Evolutionary conservation across 1,140 invertebrate species (phyloP), one percentile per base, ranked within the genome.

Genomic region (Neoseiulus cucumeris): DNA sequence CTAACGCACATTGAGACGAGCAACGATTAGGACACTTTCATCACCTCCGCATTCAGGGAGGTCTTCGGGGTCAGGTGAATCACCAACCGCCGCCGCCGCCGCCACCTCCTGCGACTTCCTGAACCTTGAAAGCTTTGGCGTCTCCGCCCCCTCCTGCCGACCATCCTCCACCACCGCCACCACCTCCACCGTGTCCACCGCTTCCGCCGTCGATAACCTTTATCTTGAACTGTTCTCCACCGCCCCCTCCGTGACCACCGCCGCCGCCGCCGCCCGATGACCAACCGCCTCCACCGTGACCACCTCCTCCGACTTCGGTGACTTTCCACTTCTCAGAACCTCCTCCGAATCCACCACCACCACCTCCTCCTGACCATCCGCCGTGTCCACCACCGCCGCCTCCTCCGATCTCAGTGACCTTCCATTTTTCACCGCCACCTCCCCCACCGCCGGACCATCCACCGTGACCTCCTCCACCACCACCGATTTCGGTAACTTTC

Each of bases 41-140:
- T 6, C 33, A 39, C 33, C 33, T 39, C 33, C 4, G 33, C 33
- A n/a, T 39, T 9, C 33, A 9, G 4, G 33, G 9, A 39, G 33
- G 33, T 39, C 33, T 39, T 39, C 33, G 9, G 33, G 33, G 33
- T 39, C 33, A 9, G 9, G 9, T 4, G 4, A 9, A 39, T 39
- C 33, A 39, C 33, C 51, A 25, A 25, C 51, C 51, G 12, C 51
- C 51, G 51, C 22, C 5, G 4, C 45, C 45, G 14, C 45, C 51
- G 14, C 51, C 45, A 6, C 45, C 51, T 25, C 25, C 25, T 25
- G 14, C 17, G 22, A 59, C 33, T 25, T 59, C 51, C 22, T 59
- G 51, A 6, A 59, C 51, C 22, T 59, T 59, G 51, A 59, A 59
- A 20, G 51, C 51, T 59, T 59, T 59, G 33, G 51, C 51, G 22